Evolutionary conservation across 2,797 vertebrate genomes (phyloP).

Genomic region (Silurus aristotelis): DNA sequence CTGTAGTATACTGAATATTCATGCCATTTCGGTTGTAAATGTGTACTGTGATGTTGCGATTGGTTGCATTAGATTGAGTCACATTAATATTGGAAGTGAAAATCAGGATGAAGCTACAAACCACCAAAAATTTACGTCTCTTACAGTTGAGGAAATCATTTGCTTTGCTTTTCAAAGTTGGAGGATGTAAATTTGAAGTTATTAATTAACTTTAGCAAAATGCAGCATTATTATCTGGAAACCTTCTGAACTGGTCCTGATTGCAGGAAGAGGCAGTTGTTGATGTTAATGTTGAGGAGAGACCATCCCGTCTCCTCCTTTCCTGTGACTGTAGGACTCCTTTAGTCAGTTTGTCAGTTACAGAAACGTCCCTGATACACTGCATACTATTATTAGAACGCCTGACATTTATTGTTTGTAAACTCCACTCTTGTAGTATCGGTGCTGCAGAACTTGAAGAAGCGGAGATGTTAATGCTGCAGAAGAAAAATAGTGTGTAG

Average conservation of each 20-base stretch:
- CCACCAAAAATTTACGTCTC: neutral
- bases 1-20: neutral
- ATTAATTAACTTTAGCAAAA: neutral
- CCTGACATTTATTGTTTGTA: neutral
- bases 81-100: too few relatives aligned
- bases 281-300: slow-evolving; percentile 28
- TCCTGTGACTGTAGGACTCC: slow-evolving; percentile 27
- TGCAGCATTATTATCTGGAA: neutral
- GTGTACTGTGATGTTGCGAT: too few relatives aligned
- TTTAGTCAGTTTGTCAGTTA: slow-evolving; percentile 1
- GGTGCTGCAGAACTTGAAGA: neutral
- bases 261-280: slow-evolving; percentile 16
- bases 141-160: neutral
- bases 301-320: slow-evolving; percentile 40
- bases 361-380: slow-evolving; percentile 11
- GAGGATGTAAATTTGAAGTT: neutral
- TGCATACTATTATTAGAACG: slow-evolving; percentile 14
- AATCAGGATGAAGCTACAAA: too few relatives aligned
- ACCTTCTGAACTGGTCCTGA: neutral
- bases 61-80: too few relatives aligned
- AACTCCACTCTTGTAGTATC: neutral
- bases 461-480: too few relatives aligned
- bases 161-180: neutral
- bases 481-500: neutral
- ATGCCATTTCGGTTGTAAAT: too few relatives aligned